phyloP scores from a whole-genome alignment of 2,113 vertebrate genomes.

The Paralichthys olivaceus region DNA sequence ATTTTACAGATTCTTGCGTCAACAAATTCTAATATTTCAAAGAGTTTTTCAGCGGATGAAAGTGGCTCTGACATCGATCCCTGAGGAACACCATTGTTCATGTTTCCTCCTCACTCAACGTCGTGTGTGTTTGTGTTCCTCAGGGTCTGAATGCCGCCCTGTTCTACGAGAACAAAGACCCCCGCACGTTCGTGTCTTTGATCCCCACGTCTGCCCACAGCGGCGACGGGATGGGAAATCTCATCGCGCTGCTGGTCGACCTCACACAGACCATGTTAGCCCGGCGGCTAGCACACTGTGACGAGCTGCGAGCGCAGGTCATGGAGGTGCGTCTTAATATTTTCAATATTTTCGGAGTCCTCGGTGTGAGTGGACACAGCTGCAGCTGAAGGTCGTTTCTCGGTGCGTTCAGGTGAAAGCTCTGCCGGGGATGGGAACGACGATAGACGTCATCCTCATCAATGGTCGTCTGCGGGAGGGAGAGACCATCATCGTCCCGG shows the following conservation, averaged over 20 bases:
- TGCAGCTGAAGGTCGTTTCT: neutral
- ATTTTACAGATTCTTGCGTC: too few relatives aligned
- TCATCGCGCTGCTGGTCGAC: conserved; percentile 93
- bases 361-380: neutral
- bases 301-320: conserved; percentile 96
- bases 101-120: too few relatives aligned
- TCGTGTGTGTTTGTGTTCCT: neutral
- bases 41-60: too few relatives aligned
- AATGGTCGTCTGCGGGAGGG: conserved; percentile 93
- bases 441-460: conserved; percentile 97
- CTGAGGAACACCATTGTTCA: neutral
- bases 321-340: conserved; percentile 89
- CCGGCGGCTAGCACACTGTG: conserved; percentile 92
- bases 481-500: conserved; percentile 95
- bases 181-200: conserved; percentile 94
- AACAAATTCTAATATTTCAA: too few relatives aligned
- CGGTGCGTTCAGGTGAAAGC: conserved; percentile 90
- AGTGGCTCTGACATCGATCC: neutral
- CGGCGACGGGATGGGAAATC: conserved; percentile 97
- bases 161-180: conserved; percentile 97
- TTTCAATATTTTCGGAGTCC: neutral
- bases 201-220: conserved; percentile 98
- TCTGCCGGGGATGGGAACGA: conserved; percentile 97
- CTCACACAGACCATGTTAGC: conserved; percentile 96
- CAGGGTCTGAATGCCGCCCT: conserved; percentile 96